Evolutionary conservation across 1,140 invertebrate species (phyloP), one percentile per base, ranked within the genome.

Genomic region (Diprion similis): DNA sequence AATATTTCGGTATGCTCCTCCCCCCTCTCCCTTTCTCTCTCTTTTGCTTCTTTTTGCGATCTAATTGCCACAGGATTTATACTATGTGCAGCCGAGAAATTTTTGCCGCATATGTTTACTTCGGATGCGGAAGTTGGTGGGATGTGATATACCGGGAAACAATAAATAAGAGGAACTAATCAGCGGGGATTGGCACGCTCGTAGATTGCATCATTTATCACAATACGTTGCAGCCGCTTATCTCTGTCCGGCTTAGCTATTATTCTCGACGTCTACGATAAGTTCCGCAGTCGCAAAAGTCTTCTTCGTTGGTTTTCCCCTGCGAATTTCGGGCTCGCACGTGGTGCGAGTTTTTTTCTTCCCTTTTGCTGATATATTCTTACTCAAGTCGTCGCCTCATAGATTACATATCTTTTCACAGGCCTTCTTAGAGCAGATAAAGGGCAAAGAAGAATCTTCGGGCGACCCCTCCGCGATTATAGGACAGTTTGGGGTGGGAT

Each of bases 401-500:
- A 37, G 24, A 37, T 37, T 37, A 37, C 24, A 6, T 37, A 6
- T 37, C 24, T 46, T 15, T 75, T 79, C 81, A 11, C 72, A 94
- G 92, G 92, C 91, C 17, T 98, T 98, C 80, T 85, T 98, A 71
- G 93, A 98, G 83, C 90, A 97, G 83, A 84, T 97, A n/a, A 93
- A 96, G 83, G 90, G 92, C 24, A 91, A 94, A 82, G 87, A 91
- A 68, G 87, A 87, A 11, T 88, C 91, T 47, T 89, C 91, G 46
- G 89, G 91, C 17, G 90, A 91, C 72, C 83, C 90, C 7, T 92
- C 90, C n/a, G 92, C 93, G 73, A 98, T 99, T 72, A 99, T 99
- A 87, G 98, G 98, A 8, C 97, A 99, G 84, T 99, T 99, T 91
- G 98, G 98, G 75, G 98, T 99, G 15, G 98, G 98, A 10, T 99